Conservation (phyloP, 1,140 invertebrate genomes). For the Conus betulinus region DNA sequence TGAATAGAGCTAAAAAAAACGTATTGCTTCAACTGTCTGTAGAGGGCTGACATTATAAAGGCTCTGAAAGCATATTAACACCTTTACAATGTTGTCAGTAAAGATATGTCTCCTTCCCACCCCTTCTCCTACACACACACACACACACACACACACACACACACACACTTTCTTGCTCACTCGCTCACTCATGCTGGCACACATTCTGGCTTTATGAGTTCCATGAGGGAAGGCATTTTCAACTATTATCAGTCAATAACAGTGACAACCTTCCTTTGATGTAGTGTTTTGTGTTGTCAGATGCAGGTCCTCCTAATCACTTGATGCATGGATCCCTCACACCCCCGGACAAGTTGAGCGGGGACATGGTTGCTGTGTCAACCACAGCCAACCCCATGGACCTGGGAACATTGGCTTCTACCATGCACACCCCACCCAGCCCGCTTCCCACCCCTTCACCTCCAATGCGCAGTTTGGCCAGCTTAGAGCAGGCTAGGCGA, state of each 20-base stretch:
- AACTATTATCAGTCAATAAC: too few relatives aligned
- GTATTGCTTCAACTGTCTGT: too few relatives aligned
- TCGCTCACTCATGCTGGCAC: too few relatives aligned
- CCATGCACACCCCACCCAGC: conserved; percentile 86
- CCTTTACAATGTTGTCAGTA: too few relatives aligned
- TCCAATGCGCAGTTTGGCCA: conserved; percentile 61
- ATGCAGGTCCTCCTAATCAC: conserved; percentile 44
- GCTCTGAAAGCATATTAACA: too few relatives aligned
- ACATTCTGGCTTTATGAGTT: too few relatives aligned
- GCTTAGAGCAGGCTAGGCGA: conserved; percentile 12
- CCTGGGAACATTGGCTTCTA: conserved; percentile 77
- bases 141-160: conserved; percentile 16
- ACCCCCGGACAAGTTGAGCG: conserved; percentile 78
- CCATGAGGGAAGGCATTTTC: too few relatives aligned
- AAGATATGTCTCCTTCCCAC: too few relatives aligned
- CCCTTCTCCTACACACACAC: neutral
- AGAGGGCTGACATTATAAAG: too few relatives aligned
- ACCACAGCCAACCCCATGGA: conserved; percentile 64
- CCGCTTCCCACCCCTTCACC: conserved; percentile 80
- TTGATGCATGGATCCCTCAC: conserved; percentile 69
- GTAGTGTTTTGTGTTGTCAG: neutral
- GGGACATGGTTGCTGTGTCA: conserved; percentile 71
- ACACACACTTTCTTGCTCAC: too few relatives aligned
- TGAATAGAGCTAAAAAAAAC: too few relatives aligned
- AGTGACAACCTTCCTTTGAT: neutral